Percentiles rank a stretch among this genome's conserved stretches.
Conservation (phyloP, 1,140 invertebrate species). For the Wasmannia auropunctata region DNA sequence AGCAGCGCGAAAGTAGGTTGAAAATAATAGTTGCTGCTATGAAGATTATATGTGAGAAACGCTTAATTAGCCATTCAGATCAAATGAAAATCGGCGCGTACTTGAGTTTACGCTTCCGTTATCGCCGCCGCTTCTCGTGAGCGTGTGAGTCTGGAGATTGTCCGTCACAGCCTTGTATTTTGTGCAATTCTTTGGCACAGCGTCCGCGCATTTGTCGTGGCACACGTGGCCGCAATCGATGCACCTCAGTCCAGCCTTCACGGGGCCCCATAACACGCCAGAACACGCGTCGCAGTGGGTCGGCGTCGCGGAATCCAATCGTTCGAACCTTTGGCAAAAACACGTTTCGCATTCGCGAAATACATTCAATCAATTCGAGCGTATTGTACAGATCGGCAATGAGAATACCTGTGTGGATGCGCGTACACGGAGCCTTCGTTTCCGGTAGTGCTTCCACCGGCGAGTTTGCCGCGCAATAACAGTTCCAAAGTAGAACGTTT, state of each 20-base stretch:
- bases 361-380: neutral
- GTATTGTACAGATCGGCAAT: neutral
- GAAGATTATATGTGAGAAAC: neutral
- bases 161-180: slow-evolving; percentile 92
- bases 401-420: slow-evolving; percentile 89
- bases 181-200: slow-evolving; percentile 96
- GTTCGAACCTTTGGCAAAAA: slow-evolving; percentile 92
- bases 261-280: slow-evolving; percentile 96
- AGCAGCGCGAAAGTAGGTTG: neutral
- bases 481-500: slow-evolving; percentile 97
- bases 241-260: slow-evolving; percentile 95
- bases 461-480: slow-evolving; percentile 93
- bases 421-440: slow-evolving; percentile 89
- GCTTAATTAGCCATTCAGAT: neutral
- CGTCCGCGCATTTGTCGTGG: slow-evolving; percentile 96
- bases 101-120: slow-evolving; percentile 90
- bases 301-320: slow-evolving; percentile 95
- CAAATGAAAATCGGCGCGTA: slow-evolving; percentile 75
- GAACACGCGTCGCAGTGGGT: slow-evolving; percentile 96
- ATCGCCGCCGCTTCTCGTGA: slow-evolving; percentile 88
- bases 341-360: slow-evolving; percentile 91
- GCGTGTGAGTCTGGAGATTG: slow-evolving; percentile 88
- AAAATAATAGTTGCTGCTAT: neutral
- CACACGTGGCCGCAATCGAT: slow-evolving; percentile 98
- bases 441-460: slow-evolving; percentile 87